Conservation (phyloP, 2,113 vertebrate species). For the Mobula hypostoma region DNA sequence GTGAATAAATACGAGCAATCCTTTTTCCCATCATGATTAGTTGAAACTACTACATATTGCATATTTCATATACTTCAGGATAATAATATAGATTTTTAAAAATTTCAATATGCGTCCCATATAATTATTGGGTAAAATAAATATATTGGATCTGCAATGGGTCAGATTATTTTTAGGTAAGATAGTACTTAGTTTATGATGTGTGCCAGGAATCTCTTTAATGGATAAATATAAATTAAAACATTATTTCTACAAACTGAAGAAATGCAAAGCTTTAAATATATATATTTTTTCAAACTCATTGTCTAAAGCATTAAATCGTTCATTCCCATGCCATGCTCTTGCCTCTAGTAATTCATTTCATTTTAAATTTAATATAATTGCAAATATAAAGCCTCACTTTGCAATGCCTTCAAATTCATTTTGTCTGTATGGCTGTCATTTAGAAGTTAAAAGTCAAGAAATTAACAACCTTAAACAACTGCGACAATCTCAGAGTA, state of each 20-base stretch:
- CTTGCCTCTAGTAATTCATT: background rate
- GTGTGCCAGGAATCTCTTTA: background rate
- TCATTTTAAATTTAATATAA: background rate
- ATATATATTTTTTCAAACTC: background rate
- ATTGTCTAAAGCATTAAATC: background rate
- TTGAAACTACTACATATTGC: background rate
- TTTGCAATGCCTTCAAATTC: background rate
- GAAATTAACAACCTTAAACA: background rate
- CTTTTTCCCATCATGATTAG: constrained; percentile 18
- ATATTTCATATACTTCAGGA: background rate
- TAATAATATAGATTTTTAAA: background rate
- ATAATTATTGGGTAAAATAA: background rate
- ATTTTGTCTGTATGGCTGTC: background rate
- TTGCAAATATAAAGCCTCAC: background rate
- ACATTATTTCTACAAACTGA: background rate
- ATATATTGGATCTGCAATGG: background rate
- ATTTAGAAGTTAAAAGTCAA: background rate
- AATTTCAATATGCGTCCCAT: background rate
- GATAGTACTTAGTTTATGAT: background rate
- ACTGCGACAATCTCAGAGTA: background rate
- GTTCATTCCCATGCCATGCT: background rate
- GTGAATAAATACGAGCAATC: constrained; percentile 31
- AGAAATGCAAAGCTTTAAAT: background rate
- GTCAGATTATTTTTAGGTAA: background rate
- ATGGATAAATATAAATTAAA: background rate